Evolutionary conservation across 2,113 vertebrate species (phyloP).

Genomic region (Oryzias curvinotus): DNA sequence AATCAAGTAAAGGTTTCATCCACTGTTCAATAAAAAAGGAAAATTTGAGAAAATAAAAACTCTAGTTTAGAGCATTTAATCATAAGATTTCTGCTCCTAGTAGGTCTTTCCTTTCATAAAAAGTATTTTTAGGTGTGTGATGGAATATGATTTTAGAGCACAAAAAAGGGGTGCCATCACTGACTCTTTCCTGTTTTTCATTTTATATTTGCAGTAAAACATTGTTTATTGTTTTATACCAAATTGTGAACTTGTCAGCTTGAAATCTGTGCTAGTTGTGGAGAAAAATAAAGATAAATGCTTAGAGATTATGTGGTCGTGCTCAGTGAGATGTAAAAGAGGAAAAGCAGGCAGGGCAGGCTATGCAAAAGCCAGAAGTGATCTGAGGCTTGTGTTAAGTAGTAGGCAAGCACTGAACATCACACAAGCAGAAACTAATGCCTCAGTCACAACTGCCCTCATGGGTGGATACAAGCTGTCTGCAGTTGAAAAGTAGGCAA

Average conservation of each 20-base stretch:
- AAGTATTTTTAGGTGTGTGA: conserved; percentile 17
- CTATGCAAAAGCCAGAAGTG: conserved; percentile 16
- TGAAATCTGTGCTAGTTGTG: conserved; percentile 44
- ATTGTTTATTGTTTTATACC: too few species aligned
- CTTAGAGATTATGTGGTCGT: conserved; percentile 51
- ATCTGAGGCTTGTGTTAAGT: conserved; percentile 44
- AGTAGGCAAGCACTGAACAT: conserved; percentile 36
- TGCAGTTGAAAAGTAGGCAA: too few species aligned
- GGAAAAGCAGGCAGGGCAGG: conserved; percentile 36
- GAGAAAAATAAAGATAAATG: conserved; percentile 67
- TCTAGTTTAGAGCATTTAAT: conserved; percentile 16
- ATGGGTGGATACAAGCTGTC: too few species aligned
- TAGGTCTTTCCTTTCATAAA: not conserved
- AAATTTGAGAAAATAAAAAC: conserved; percentile 17
- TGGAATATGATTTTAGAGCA: conserved; percentile 44
- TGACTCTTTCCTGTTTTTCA: not conserved
- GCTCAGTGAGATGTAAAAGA: conserved; percentile 48
- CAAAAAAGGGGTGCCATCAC: too few species aligned
- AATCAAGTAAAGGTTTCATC: not conserved
- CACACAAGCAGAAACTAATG: conserved; percentile 5
- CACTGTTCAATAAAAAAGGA: too few species aligned
- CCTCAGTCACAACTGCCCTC: too few species aligned
- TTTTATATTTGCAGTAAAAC: not conserved
- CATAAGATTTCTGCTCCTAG: conserved; percentile 6
- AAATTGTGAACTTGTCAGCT: conserved; percentile 18